Evolutionary conservation across 2,888 invertebrate genomes (phyloP), one percentile per base, ranked within the genome.

Genomic region (Lathronympha strigana): DNA sequence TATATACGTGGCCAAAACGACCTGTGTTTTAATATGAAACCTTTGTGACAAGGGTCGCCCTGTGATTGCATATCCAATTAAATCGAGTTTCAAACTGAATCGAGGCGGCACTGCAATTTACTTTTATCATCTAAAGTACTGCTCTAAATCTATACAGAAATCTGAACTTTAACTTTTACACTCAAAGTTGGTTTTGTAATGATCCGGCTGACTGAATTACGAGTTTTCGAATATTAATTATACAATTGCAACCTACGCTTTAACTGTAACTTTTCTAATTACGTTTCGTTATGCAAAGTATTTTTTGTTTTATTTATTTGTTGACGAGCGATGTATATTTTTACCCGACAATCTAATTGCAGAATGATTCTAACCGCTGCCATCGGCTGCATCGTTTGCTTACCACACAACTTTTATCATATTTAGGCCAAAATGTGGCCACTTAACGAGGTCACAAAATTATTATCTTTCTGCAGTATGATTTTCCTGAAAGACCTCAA

Each of bases 181-280:
- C 0, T 21, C n/a, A 31, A 31, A 19, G 31, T 57, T 43, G 11
- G 9, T 13, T 31, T 57, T 57, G 4, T 15, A 15, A 45, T n/a
- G 21, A 4, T 19, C 9, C 1, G 4, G 13, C 21, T 13, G 1
- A 45, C 4, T 17, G 11, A 40, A 1, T 45, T 45, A 57, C 31
- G 57, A 57, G 17, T 2, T 43, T 31, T 4, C 8, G 19, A 4
- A 45, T 43, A 19, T 2, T 21, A 57, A 17, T 19, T 2, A 9
- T 45, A n/a, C 0, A 36, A 64, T 45, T 60, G 58, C 51, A 64
- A 53, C 58, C 64, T 53, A 19, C 50, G 21, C 11, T 36, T 33
- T 69, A 86, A 85, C 78, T 36, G 43, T 69, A 86, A 85, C 78
- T 86, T 86, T 86, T 86, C 82, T 87, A 85, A 87, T 87, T 84